These are phyloP conservation scores for Pseudochirops corinnae DNA, from an alignment of 2,797 vertebrate genomes.

Conservation along the genomic window DNA sequence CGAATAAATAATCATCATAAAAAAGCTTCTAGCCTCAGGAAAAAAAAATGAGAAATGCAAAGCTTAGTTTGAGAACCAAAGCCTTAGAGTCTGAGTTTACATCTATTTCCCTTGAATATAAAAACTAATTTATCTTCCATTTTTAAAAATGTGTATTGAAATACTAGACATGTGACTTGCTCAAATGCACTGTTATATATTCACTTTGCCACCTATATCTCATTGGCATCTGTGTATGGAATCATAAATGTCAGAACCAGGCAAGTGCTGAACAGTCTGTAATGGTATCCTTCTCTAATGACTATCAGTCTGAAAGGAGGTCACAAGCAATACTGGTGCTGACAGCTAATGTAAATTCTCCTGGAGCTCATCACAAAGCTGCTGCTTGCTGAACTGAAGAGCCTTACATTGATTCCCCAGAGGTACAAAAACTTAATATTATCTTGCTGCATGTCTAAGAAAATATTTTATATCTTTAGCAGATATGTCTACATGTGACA, in stretches of 20 bases:
- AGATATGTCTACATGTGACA: background rate
- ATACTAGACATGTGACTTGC: background rate
- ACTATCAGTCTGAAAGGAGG: slow-evolving; percentile 40
- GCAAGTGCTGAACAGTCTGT: background rate
- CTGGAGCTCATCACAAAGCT: slow-evolving; percentile 20
- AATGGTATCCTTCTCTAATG: slow-evolving; percentile 34
- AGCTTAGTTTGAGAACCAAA: slow-evolving; percentile 24
- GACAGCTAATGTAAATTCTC: slow-evolving; percentile 20
- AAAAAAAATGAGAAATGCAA: background rate
- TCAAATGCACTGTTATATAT: background rate
- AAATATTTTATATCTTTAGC: slow-evolving; percentile 17
- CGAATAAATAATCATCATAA: background rate
- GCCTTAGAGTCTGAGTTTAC: slow-evolving; percentile 27
- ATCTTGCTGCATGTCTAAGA: background rate
- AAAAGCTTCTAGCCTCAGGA: background rate
- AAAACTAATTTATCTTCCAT: background rate
- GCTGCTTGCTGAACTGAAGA: slow-evolving; percentile 28
- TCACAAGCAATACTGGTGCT: background rate
- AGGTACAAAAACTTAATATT: background rate
- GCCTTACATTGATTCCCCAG: background rate
- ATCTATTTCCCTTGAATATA: background rate
- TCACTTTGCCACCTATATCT: background rate
- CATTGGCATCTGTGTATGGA: background rate
- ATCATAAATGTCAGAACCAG: background rate
- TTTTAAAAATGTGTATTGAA: background rate